These are phyloP conservation scores for Platyura marginata DNA, from an alignment of 1,140 invertebrate species.

Conservation along the genomic window DNA sequence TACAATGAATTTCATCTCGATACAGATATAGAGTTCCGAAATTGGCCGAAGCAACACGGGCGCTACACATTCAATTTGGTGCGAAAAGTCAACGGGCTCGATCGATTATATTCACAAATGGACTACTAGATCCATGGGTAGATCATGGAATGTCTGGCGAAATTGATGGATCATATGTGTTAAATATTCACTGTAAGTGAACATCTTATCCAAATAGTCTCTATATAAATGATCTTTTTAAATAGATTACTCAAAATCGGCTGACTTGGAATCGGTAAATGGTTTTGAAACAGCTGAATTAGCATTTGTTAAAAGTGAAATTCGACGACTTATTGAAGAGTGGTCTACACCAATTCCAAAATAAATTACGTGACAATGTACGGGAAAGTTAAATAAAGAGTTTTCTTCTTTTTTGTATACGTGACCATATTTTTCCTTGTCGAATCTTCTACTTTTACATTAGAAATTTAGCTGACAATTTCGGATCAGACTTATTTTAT, in stretches of 20 bases:
- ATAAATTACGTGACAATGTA: too few relatives aligned
- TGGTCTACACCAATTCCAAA: too few relatives aligned
- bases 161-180: neutral
- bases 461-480: too few relatives aligned
- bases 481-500: too few relatives aligned
- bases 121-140: neutral
- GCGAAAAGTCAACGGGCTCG: neutral
- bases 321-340: too few relatives aligned
- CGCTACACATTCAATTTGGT: neutral
- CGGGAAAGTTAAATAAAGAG: too few relatives aligned
- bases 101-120: neutral
- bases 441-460: too few relatives aligned
- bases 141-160: neutral
- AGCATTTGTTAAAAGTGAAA: too few relatives aligned
- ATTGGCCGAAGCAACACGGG: too few relatives aligned
- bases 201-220: neutral
- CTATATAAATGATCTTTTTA: neutral
- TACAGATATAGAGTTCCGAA: neutral
- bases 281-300: neutral
- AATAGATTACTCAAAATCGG: neutral
- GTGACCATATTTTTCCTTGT: too few relatives aligned
- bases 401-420: too few relatives aligned
- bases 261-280: neutral
- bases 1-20: neutral
- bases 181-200: neutral